A percentile compares a stretch with the other conserved stretches of the same genome.
phyloP scores from a whole-genome alignment of 2,888 invertebrate species.

The Oligia fasciuncula region DNA sequence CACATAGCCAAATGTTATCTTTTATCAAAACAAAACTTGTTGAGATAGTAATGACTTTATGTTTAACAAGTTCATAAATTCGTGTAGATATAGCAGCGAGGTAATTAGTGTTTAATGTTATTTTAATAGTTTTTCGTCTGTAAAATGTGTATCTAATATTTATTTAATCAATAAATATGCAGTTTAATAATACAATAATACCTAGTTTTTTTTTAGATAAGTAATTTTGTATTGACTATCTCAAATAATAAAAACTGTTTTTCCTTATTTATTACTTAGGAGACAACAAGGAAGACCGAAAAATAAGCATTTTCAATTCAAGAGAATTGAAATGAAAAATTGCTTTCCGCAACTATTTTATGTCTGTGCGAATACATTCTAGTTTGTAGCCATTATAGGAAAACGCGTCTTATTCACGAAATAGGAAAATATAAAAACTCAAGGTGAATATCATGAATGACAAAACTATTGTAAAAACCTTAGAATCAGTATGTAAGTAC shows the following conservation, averaged over 20 bases:
- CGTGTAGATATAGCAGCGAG: constrained; percentile 9
- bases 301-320: background rate
- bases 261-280: too few species aligned
- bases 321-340: background rate
- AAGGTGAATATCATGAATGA: constrained; percentile 14
- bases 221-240: too few species aligned
- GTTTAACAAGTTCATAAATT: background rate
- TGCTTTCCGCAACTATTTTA: background rate
- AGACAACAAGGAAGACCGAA: too few species aligned
- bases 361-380: background rate
- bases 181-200: constrained; percentile 1
- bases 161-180: constrained; percentile 10
- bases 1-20: constrained; percentile 19
- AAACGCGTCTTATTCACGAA: background rate
- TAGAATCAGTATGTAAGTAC: background rate
- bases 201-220: background rate
- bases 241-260: too few species aligned
- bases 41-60: background rate
- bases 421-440: constrained; percentile 31
- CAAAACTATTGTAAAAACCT: background rate
- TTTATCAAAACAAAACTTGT: constrained; percentile 11
- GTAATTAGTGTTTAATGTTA: constrained; percentile 17
- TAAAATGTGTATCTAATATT: constrained; percentile 13
- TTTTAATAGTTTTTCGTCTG: constrained; percentile 13
- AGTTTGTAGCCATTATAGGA: background rate